These are phyloP conservation scores for Stenurella melanura DNA, from an alignment of 2,888 invertebrate genomes.

Conservation along the genomic window DNA sequence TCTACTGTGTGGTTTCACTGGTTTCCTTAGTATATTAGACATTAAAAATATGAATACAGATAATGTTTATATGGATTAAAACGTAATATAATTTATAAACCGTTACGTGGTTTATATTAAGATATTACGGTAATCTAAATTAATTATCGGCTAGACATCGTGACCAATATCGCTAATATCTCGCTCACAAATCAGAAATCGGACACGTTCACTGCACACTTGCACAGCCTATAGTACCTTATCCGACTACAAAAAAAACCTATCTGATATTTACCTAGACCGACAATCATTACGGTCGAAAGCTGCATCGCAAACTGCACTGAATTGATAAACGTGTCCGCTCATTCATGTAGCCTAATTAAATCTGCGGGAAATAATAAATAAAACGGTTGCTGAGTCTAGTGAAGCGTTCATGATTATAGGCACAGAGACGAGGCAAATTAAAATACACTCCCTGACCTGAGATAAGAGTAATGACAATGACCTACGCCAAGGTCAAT, in stretches of 20 bases:
- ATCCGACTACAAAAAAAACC: neutral
- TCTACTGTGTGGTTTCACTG: too few species aligned
- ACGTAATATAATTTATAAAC: too few species aligned
- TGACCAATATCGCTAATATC: neutral
- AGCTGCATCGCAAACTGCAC: neutral
- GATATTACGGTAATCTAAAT: neutral
- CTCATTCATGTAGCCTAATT: neutral
- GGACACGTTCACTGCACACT: neutral
- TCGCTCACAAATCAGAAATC: neutral
- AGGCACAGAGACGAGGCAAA: constrained; percentile 17
- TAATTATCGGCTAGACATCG: neutral
- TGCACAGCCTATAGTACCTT: too few species aligned
- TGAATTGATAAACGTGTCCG: constrained; percentile 24
- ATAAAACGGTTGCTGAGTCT: neutral
- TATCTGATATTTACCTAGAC: neutral
- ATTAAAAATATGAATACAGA: too few species aligned
- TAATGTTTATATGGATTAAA: too few species aligned
- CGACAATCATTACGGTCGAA: neutral
- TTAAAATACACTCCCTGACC: constrained; percentile 23
- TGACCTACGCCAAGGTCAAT: constrained; percentile 50
- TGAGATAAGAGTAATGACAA: constrained; percentile 43
- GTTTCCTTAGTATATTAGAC: too few species aligned
- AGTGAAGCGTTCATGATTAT: constrained; percentile 11
- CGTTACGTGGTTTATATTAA: neutral
- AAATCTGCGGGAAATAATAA: constrained; percentile 5